Evolutionary conservation across 2,888 invertebrate species (phyloP).

Genomic region (Epinotia ramella): DNA sequence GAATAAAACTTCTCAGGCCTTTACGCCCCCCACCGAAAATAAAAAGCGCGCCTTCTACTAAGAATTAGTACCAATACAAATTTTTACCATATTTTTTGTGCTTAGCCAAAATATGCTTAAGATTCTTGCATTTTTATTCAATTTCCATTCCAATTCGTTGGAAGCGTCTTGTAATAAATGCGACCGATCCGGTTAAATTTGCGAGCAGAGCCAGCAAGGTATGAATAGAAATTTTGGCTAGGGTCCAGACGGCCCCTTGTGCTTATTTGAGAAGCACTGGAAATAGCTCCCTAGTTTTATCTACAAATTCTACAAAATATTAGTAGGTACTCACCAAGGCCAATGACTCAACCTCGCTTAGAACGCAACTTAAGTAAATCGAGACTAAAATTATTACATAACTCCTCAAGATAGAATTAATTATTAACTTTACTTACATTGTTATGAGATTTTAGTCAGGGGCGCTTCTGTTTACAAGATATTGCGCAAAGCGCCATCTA

Average conservation of each 20-base stretch:
- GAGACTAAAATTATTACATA: background rate
- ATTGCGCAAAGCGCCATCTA: constrained; percentile 53
- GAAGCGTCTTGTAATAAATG: constrained; percentile 57
- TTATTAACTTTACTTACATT: background rate
- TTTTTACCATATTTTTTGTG: background rate
- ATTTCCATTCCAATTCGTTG: constrained; percentile 53
- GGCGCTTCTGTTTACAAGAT: background rate
- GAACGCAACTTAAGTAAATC: no score
- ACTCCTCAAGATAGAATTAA: background rate
- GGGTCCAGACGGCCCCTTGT: constrained; percentile 61
- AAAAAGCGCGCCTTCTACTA: background rate
- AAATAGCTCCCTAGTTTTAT: constrained; percentile 42
- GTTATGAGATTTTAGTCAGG: background rate
- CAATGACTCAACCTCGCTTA: background rate
- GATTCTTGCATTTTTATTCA: constrained; percentile 46
- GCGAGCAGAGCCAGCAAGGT: constrained; percentile 65
- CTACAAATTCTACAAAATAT: constrained; percentile 37
- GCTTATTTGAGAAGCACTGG: constrained; percentile 56
- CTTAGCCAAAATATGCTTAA: constrained; percentile 2
- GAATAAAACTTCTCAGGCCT: background rate
- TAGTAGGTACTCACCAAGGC: constrained; percentile 3
- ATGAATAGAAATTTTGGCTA: constrained; percentile 72
- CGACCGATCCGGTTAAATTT: constrained; percentile 61
- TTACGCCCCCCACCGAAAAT: background rate
- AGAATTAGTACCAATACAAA: background rate